Base-by-base conservation (phyloP, 2,888 invertebrate genomes). In the Tyria jacobaeae region DNA sequence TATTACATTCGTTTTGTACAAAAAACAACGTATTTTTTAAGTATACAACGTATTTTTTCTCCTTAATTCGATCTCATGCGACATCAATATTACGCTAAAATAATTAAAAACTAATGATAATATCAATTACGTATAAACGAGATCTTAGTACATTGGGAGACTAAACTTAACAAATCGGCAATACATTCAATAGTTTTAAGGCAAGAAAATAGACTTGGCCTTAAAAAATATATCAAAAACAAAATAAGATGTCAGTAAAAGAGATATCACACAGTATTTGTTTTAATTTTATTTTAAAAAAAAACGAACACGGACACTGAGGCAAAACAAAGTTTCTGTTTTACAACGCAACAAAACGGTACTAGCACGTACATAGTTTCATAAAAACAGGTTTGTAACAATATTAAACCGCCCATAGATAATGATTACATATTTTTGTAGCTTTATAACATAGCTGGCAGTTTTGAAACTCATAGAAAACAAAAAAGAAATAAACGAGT, bases 1-100 rank as follows among this genome's bases (percentile, higher is more conserved):
- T 89, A 85, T 89, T 91, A 92, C 90, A 92, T 87, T 89, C 82
- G 84, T 89, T 89, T 86, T 93, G 89, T 93, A 92, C 89, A 93
- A 92, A n/a, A 76, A 92, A 92, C 89, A 92, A 90, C 86, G 85
- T 87, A 86, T 87, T 41, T 60, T 70, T 76, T 73, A 76, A 83
- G 83, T 89, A 91, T 90, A 90, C 89, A 90, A 88, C 82, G 85
- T 85, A 81, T 73, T 71, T 78, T 76, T 69, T 64, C 76, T 10
- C 21, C 27, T 77, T 73, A 83, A 85, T 88, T 88, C 90, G 89
- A 90, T 81, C 87, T 85, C 82, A 85, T 75, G 76, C 77, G 70
- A 64, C 58, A 47, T 60, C 67, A 70, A 77, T 64, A 64, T 66
- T 74, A 81, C 75, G 79, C 82, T 72, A 81, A 75, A 84, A 79